Evolutionary conservation across 2,888 invertebrate genomes (phyloP).

Genomic region (Merodon equestris): DNA sequence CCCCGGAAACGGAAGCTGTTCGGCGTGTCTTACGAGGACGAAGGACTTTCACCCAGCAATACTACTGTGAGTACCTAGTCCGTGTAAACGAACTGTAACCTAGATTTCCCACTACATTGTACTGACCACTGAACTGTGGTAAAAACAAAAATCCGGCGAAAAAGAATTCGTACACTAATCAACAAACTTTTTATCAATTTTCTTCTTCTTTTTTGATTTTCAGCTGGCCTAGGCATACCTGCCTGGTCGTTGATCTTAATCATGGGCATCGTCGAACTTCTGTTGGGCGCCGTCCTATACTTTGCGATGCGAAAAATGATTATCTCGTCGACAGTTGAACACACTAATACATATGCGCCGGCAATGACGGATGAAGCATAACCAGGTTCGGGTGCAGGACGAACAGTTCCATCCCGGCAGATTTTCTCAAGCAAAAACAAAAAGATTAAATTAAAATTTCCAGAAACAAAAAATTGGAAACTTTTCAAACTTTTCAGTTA

Average conservation of each 20-base stretch:
- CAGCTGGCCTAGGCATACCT: slow-evolving; percentile 86
- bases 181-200: slow-evolving; percentile 32
- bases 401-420: too few relatives aligned
- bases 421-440: neutral
- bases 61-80: slow-evolving; percentile 84
- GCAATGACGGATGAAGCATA: slow-evolving; percentile 75
- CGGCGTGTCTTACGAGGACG: slow-evolving; percentile 89
- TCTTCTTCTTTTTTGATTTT: slow-evolving; percentile 53
- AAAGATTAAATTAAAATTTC: slow-evolving; percentile 50
- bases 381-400: slow-evolving; percentile 12
- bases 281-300: slow-evolving; percentile 85
- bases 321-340: slow-evolving; percentile 78
- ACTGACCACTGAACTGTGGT: too few relatives aligned
- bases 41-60: slow-evolving; percentile 87
- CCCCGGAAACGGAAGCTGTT: slow-evolving; percentile 87
- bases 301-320: slow-evolving; percentile 85
- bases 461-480: slow-evolving; percentile 31
- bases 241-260: slow-evolving; percentile 88
- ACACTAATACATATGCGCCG: slow-evolving; percentile 76
- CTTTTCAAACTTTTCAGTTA: slow-evolving; percentile 24
- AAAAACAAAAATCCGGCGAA: too few relatives aligned
- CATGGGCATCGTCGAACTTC: slow-evolving; percentile 84
- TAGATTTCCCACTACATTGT: too few relatives aligned
- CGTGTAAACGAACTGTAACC: too few relatives aligned
- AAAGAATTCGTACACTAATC: too few relatives aligned